These are phyloP conservation scores for Lepidochitona cinerea DNA, from an alignment of 2,888 invertebrate genomes.

Conservation along the genomic window DNA sequence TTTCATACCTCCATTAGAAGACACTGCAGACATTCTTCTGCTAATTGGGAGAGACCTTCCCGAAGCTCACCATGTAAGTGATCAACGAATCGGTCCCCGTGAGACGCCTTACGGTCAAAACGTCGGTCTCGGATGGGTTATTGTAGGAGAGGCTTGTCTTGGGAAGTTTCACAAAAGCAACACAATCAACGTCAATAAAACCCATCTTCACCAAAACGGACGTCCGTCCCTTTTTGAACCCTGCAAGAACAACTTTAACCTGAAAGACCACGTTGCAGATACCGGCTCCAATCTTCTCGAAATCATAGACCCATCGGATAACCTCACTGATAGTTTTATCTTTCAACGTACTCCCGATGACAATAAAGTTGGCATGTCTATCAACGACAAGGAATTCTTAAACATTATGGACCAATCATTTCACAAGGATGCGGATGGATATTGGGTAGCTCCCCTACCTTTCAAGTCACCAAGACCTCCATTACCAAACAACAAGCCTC, in stretches of 20 bases:
- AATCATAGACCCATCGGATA: too few species aligned
- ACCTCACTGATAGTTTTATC: too few species aligned
- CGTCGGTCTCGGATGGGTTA: too few species aligned
- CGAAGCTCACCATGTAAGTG: slow-evolving; percentile 29
- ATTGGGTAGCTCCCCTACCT: slow-evolving; percentile 20
- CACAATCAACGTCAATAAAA: slow-evolving; percentile 21
- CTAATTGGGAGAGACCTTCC: slow-evolving; percentile 25
- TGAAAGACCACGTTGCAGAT: too few species aligned
- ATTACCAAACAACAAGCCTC: slow-evolving; percentile 17
- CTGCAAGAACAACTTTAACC: too few species aligned
- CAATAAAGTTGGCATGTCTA: background rate
- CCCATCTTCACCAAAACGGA: too few species aligned
- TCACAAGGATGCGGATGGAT: background rate
- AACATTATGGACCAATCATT: slow-evolving; percentile 13
- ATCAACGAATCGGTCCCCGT: slow-evolving; percentile 19
- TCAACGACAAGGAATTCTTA: background rate
- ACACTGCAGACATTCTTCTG: slow-evolving; percentile 9
- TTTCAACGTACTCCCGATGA: too few species aligned
- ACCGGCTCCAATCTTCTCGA: too few species aligned
- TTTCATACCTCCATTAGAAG: slow-evolving; percentile 16
- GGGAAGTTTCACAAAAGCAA: too few species aligned
- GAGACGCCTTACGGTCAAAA: slow-evolving; percentile 23
- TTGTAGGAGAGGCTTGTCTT: too few species aligned
- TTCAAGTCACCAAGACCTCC: slow-evolving; percentile 8
- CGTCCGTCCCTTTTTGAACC: too few species aligned